Evolutionary conservation across 1,140 invertebrate genomes (phyloP).

Genomic region (Drosophila biarmipes): DNA sequence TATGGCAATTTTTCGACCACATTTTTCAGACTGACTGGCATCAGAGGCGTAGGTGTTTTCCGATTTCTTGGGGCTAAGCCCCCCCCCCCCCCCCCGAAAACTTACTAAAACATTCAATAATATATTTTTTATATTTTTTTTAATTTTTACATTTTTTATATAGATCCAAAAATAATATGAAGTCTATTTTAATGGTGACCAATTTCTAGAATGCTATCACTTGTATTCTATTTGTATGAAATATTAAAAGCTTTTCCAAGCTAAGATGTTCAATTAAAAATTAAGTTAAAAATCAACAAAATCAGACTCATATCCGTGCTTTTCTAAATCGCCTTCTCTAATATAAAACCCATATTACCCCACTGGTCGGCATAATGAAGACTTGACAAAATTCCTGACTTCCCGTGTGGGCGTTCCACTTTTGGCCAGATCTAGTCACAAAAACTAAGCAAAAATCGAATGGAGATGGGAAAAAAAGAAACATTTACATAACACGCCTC

Average conservation of each 20-base stretch:
- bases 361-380: slow-evolving; percentile 59
- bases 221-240: no score
- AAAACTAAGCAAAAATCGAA: slow-evolving; percentile 40
- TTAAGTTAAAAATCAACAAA: no score
- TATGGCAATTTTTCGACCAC: slow-evolving; percentile 47
- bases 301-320: no score
- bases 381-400: slow-evolving; percentile 49
- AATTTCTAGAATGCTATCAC: no score
- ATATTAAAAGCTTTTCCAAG: no score
- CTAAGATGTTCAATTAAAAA: no score
- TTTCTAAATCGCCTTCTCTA: background rate
- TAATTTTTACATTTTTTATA: no score
- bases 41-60: slow-evolving; percentile 10
- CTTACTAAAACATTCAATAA: no score
- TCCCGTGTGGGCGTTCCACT: slow-evolving; percentile 55
- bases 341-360: background rate
- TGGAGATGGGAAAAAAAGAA: slow-evolving; percentile 14
- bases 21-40: slow-evolving; percentile 52
- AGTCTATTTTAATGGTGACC: no score
- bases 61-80: background rate
- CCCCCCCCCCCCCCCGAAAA: background rate
- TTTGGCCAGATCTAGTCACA: slow-evolving; percentile 60
- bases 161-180: no score
- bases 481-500: slow-evolving; percentile 55
- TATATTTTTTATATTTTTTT: background rate